Evolutionary conservation across 2,113 vertebrate species (phyloP), one percentile per base, ranked within the genome.

Genomic region (Psilopogon haemacephalus): DNA sequence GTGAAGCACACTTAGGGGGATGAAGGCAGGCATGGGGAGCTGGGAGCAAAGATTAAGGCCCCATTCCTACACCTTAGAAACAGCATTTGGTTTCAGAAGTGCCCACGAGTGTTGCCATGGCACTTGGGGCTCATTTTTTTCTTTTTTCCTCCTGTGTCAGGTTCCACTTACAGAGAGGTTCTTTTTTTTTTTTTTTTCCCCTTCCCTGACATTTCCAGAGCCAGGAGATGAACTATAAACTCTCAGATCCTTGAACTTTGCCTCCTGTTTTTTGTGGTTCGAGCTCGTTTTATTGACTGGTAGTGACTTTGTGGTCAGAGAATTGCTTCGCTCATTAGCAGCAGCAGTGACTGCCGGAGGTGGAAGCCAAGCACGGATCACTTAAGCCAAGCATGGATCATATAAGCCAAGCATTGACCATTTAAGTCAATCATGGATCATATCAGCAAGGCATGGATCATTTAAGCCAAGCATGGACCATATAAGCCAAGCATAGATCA

Each of bases 261-360:
- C 74, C 74, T 84, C 78, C 60, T 87, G 24, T 91, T 95, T 91
- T 95, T 89, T 95, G 85, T 89, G 35, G 32, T 72, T 73, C 86
- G 82, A 93, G 80, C 40, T 93, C 67, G 44, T 56, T 89, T 95
- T 93, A 91, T 77, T 97, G 91, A 95, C 75, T 59, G 62, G 81
- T 94, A 96, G 91, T 94, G 86, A 81, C 59, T 95, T 90, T 94
- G 74, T 89, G 94, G 77, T 78, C 95, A 88, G 27, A 95, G 52
- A 79, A 89, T 81, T 88, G 67, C 88, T 95, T 96, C 33, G 44
- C 35, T 90, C 85, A 89, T 89, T 79, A 93, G 33, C 37, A 72
- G 91, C 24, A 37, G 9, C 55, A 80, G 73, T 70, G 69, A 77
- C 48, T 88, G 56, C 75, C 90, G 89, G 75, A 95, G 27, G 74